These are phyloP conservation scores for Xylocopa sonorina DNA, from an alignment of 1,140 invertebrate species.

Conservation along the genomic window DNA sequence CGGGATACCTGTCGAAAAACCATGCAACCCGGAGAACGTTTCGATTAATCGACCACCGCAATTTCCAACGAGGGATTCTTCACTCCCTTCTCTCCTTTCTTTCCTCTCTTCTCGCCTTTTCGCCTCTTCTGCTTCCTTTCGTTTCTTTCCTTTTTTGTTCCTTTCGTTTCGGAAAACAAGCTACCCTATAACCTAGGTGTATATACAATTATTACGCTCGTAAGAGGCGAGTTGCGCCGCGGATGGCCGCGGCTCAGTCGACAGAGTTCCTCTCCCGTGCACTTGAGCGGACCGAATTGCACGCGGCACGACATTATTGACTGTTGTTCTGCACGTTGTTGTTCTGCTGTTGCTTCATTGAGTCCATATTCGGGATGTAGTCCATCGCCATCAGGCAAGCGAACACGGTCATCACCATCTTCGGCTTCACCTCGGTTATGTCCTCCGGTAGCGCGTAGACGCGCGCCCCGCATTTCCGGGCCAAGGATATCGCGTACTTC, in stretches of 20 bases:
- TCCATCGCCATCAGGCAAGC: slow-evolving; percentile 99
- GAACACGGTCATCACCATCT: slow-evolving; percentile 99
- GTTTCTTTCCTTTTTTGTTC: not conserved
- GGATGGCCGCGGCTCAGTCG: slow-evolving; percentile 17
- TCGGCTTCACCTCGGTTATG: slow-evolving; percentile 98
- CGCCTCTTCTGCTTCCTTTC: not conserved
- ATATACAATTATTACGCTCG: slow-evolving; percentile 70
- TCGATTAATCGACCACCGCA: not conserved
- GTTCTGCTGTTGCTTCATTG: slow-evolving; percentile 71
- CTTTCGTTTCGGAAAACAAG: slow-evolving; percentile 53
- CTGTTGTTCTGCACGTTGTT: slow-evolving; percentile 72
- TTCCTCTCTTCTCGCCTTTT: not conserved
- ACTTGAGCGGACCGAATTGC: slow-evolving; percentile 52
- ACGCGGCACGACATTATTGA: slow-evolving; percentile 71
- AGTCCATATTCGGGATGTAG: slow-evolving; percentile 94
- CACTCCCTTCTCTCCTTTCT: not conserved
- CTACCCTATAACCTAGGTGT: slow-evolving; percentile 68
- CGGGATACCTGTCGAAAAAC: not conserved
- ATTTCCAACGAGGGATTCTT: not conserved
- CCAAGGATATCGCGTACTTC: slow-evolving; percentile 99
- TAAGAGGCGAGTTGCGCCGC: slow-evolving; percentile 25
- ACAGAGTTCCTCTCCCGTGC: slow-evolving; percentile 54
- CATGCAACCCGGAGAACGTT: not conserved
- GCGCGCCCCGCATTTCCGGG: slow-evolving; percentile 97
- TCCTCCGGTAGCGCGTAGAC: slow-evolving; percentile 99